Evolutionary conservation across 1,140 invertebrate genomes (phyloP), one percentile per base, ranked within the genome.

Genomic region (Dryas iulia): DNA sequence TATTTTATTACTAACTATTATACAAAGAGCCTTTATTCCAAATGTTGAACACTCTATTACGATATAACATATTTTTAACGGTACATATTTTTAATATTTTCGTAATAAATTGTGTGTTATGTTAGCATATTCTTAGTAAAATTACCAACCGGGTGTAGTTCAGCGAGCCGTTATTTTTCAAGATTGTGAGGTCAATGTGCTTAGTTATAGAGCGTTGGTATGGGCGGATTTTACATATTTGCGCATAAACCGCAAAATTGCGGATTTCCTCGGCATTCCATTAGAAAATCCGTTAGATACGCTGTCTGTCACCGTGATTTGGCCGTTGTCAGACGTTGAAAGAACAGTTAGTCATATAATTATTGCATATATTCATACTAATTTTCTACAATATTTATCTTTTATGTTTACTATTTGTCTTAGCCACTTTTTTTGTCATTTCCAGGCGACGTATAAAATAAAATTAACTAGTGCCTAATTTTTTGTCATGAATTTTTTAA

Each of bases 121-220:
- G 25, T 35, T 24, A 47, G n/a, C 2, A 47, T 47, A 21, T 18
- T 47, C 39, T 47, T 2, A 10, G 0, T 47, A 18, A 21, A 47
- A 61, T 75, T 58, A 74, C 79, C 82, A 74, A 76, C 64, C 47
- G 72, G 54, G 69, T 30, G 67, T 25, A 73, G 72, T 69, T 59
- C 59, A 71, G 59, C 62, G 66, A 76, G 82, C 88, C 88, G 88
- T 90, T 90, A 90, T 86, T 90, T 88, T 90, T 90, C 81, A 89
- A 90, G 83, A 90, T 87, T 80, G 69, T 82, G 69, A 81, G 86
- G 88, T 89, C 88, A 89, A 78, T 87, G 87, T 72, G 83, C 86
- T 79, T 72, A 31, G 66, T 61, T 26, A 52, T 35, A 24, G 24
- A 66, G 56, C 62, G 47, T 62, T 68, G 30, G 67, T 59, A 69